Evolutionary conservation across 37 sponge, comb jelly and placozoan species (phyloP), one percentile per base, ranked within the genome.

Genomic region (Diacarnus erythraeanus): DNA sequence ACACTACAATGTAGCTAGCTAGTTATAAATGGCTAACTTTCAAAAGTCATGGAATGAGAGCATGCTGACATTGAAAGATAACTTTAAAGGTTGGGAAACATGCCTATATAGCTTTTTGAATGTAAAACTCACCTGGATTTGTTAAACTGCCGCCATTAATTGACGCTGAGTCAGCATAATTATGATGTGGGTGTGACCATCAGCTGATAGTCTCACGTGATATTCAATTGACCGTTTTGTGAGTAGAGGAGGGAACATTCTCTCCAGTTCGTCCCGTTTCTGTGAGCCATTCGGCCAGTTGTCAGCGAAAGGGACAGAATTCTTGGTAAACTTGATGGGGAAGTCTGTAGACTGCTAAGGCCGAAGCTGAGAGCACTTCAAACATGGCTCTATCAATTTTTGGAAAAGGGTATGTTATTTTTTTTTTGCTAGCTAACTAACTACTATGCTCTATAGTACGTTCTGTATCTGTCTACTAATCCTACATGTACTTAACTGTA

Each of bases 201-300:
- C 69, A 69, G 69, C 69, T 69, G 69, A 69, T 69, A n/a, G 38
- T 18, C 6, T 29, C 69, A 69, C 69, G 69, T 69, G 69, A 69
- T 33, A 69, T 69, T 27, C 20, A 61, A 61, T 61, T 61, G 21
- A 29, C 64, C 29, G 30, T 61, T 8, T 61, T 6, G 21, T 61
- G 64, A 23, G 64, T 61, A 25, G 8, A 61, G 64, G 8, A 27
- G 64, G 30, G 20, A 61, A 61, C 29, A 29, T 23, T 61, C 25
- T 25, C 29, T 20, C n/a, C 4, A 6, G 64, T 61, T 23, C 20
- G 5, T 25, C 8, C 21, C 30, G 64, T 61, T 29, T 61, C 29
- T 61, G 30, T 15, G 64, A 23, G 64, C 30, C 20, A 12, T 12
- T 61, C 30, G 18, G 64, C 30, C 20, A 12, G 64, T 61, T 15